These are phyloP conservation scores for Tetragonula clypearis DNA, from an alignment of 1,140 invertebrate species.

Conservation along the genomic window DNA sequence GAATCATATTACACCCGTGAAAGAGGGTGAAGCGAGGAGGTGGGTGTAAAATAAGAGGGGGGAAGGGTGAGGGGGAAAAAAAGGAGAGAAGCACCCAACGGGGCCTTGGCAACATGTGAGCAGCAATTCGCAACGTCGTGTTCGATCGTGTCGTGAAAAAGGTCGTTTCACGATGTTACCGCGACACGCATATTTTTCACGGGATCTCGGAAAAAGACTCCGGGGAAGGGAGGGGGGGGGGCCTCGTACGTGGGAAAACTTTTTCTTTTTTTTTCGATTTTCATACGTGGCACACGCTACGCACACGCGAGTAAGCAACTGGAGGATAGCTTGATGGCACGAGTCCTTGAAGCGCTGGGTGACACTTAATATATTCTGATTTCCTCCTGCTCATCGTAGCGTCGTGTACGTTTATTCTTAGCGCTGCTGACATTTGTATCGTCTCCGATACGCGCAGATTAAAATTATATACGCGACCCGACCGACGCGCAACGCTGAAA, in stretches of 20 bases:
- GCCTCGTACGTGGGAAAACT: not conserved
- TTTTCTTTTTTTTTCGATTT: constrained; percentile 32
- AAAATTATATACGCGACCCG: not conserved
- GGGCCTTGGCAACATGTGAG: not conserved
- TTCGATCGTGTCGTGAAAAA: constrained; percentile 19
- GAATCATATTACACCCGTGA: constrained; percentile 33
- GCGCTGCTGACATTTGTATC: not conserved
- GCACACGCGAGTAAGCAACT: not conserved
- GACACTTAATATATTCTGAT: constrained; percentile 39
- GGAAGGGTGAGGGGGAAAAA: not conserved
- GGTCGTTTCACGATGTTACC: constrained; percentile 12
- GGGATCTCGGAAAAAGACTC: not conserved
- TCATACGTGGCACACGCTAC: not conserved
- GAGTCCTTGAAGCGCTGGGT: constrained; percentile 20
- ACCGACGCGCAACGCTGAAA: not conserved
- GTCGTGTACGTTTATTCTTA: constrained; percentile 39
- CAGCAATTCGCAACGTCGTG: constrained; percentile 27
- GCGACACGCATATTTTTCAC: constrained; percentile 36
- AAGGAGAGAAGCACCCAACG: not conserved
- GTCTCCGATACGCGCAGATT: not conserved
- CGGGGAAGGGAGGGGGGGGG: no score
- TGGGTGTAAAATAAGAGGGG: not conserved
- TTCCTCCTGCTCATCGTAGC: constrained; percentile 40
- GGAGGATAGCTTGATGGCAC: constrained; percentile 36
- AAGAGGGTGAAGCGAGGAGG: not conserved